Evolutionary conservation across 2,888 invertebrate species (phyloP).

Genomic region (Lochmaea crataegi): DNA sequence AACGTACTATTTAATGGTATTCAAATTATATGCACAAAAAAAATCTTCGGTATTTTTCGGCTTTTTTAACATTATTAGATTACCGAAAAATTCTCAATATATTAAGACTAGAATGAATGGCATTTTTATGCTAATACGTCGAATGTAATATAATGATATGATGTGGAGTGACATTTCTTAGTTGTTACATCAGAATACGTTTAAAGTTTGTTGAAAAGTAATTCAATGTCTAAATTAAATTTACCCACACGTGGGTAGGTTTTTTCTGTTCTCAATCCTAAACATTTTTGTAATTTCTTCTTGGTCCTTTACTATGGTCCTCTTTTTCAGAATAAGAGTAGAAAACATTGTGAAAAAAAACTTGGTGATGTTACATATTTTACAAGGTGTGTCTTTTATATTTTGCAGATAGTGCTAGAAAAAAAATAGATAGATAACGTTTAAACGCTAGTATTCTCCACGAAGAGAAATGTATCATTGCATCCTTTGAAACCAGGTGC

Average conservation of each 20-base stretch:
- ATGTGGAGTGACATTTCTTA: constrained; percentile 20
- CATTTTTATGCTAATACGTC: constrained; percentile 48
- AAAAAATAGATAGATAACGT: too few relatives aligned
- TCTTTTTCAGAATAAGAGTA: too few relatives aligned
- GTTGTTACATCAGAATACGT: constrained; percentile 19
- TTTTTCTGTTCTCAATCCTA: too few relatives aligned
- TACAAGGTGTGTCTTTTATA: too few relatives aligned
- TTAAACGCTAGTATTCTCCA: too few relatives aligned
- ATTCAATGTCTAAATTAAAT: neutral
- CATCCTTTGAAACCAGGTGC: too few relatives aligned
- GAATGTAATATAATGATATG: constrained; percentile 10
- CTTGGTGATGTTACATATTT: too few relatives aligned
- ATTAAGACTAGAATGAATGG: constrained; percentile 44
- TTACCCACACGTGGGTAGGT: neutral
- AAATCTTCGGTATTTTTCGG: constrained; percentile 26
- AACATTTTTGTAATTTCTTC: too few relatives aligned
- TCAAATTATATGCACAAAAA: constrained; percentile 23
- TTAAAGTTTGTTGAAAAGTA: neutral
- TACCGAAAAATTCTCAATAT: constrained; percentile 39
- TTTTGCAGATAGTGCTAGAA: too few relatives aligned
- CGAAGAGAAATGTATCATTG: too few relatives aligned
- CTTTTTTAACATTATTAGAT: constrained; percentile 36
- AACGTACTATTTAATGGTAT: constrained; percentile 23
- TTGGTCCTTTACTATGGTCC: too few relatives aligned
- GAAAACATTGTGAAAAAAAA: too few relatives aligned